Evolutionary conservation across 2,888 invertebrate species (phyloP).

Genomic region (Caenorhabditis panamensis): DNA sequence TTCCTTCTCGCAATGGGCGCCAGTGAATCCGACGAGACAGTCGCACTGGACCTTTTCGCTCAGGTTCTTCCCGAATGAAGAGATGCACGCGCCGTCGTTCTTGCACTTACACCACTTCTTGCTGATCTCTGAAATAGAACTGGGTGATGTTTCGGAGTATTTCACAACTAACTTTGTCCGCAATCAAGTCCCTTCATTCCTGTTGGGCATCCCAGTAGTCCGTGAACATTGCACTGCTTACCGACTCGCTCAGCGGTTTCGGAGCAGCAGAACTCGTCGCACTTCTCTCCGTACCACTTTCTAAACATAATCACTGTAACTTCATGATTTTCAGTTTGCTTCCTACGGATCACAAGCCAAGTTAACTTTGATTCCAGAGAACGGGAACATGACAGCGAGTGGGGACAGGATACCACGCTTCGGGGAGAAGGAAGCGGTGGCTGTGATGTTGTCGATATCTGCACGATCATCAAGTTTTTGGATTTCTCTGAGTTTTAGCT

Average conservation of each 20-base stretch:
- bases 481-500: not conserved
- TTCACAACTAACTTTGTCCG: not conserved
- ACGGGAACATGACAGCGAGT: slow-evolving; percentile 43
- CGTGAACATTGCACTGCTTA: slow-evolving; percentile 29
- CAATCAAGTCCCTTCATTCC: slow-evolving; percentile 37
- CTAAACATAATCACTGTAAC: not conserved
- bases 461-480: not conserved
- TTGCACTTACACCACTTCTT: slow-evolving; percentile 41
- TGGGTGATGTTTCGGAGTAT: not conserved
- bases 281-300: slow-evolving; percentile 36
- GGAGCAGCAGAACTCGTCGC: slow-evolving; percentile 44
- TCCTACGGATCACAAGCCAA: slow-evolving; percentile 29
- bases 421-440: slow-evolving; percentile 21
- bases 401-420: slow-evolving; percentile 32
- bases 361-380: slow-evolving; percentile 37
- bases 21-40: slow-evolving; percentile 22
- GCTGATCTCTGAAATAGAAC: slow-evolving; percentile 5
- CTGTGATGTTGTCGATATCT: slow-evolving; percentile 40
- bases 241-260: slow-evolving; percentile 38
- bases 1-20: slow-evolving; percentile 28
- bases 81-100: slow-evolving; percentile 35
- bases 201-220: slow-evolving; percentile 30
- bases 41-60: slow-evolving; percentile 36
- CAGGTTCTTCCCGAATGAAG: slow-evolving; percentile 47
- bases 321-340: not conserved